phyloP scores from a whole-genome alignment of 2,797 vertebrate genomes.

The Acanthurus lineatus region DNA sequence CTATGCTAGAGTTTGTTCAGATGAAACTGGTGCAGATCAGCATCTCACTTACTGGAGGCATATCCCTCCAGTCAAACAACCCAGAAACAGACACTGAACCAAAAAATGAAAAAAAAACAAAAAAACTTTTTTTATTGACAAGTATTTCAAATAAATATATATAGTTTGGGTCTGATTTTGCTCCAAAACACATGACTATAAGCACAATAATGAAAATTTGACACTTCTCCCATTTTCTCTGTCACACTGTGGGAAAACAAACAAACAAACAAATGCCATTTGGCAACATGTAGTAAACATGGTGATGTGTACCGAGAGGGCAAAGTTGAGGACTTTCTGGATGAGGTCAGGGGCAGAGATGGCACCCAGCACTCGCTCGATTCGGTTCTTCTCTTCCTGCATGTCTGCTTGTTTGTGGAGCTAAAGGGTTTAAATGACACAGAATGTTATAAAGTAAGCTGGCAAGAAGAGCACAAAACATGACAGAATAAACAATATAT shows the following conservation, averaged over 20 bases:
- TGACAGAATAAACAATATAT: background rate
- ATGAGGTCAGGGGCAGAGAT: slow-evolving; percentile 95
- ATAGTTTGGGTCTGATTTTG: background rate
- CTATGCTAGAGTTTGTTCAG: background rate
- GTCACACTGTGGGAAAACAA: background rate
- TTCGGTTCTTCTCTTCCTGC: slow-evolving; percentile 98
- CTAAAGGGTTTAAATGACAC: slow-evolving; percentile 68
- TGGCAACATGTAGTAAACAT: accelerated
- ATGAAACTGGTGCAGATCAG: background rate
- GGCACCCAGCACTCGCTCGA: slow-evolving; percentile 96
- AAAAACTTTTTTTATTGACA: background rate
- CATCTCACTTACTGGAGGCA: background rate
- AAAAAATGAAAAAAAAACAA: background rate
- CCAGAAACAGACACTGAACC: background rate
- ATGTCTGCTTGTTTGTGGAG: slow-evolving; percentile 99
- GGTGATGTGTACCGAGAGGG: slow-evolving; percentile 91
- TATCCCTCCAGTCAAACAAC: background rate
- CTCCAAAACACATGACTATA: background rate
- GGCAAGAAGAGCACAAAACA: background rate
- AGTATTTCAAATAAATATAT: background rate
- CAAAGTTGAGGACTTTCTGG: slow-evolving; percentile 96
- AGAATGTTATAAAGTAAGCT: background rate
- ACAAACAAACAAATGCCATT: too few relatives aligned
- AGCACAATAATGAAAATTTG: background rate
- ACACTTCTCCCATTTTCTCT: background rate